Evolutionary conservation across 2,888 invertebrate species (phyloP).

Genomic region (Drosophila gaucha): DNA sequence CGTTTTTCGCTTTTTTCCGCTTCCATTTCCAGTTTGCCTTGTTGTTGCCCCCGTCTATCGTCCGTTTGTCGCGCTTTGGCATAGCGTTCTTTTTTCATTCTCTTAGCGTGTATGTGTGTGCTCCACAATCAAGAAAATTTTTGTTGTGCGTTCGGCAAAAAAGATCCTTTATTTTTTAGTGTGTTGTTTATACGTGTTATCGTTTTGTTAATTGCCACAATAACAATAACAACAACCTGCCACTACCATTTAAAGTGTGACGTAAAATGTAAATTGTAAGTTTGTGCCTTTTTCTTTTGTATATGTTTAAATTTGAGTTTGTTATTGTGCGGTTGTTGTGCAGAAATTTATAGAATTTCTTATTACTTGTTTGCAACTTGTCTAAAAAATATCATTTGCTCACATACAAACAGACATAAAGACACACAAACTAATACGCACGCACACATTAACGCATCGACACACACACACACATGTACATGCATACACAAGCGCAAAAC

Average conservation of each 20-base stretch:
- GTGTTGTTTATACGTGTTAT: constrained; percentile 44
- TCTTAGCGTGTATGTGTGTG: constrained; percentile 43
- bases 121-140: constrained; percentile 56
- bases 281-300: constrained; percentile 21
- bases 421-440: constrained; percentile 25
- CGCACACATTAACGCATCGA: constrained; percentile 21
- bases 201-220: constrained; percentile 32
- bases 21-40: constrained; percentile 77
- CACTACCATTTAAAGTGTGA: constrained; percentile 42
- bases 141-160: constrained; percentile 46
- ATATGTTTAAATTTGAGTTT: constrained; percentile 30
- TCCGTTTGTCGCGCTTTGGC: constrained; percentile 66
- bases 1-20: constrained; percentile 71
- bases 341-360: constrained; percentile 35
- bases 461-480: constrained; percentile 21
- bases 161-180: constrained; percentile 46
- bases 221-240: constrained; percentile 70
- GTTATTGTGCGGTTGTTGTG: constrained; percentile 32
- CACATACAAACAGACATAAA: constrained; percentile 43
- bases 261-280: constrained; percentile 76
- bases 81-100: constrained; percentile 72
- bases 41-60: constrained; percentile 65
- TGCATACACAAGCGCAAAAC: constrained; percentile 69
- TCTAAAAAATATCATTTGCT: constrained; percentile 55
- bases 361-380: constrained; percentile 28